Evolutionary conservation across 2,113 vertebrate species (phyloP).

Genomic region (Danio rerio): GRCz12tu NC_133182.1:71545001-71545500

Average conservation of each 20-base stretch:
- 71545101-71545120: conserved; percentile 29
- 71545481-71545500: too few relatives aligned
- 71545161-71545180: not conserved
- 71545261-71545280: not conserved
- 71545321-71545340: not conserved
- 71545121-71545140: not conserved
- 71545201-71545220: not conserved
- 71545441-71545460: too few relatives aligned
- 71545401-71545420: too few relatives aligned
- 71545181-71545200: not conserved
- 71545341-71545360: not conserved
- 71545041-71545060: conserved; percentile 31
- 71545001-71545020: conserved; percentile 21
- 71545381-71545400: too few relatives aligned
- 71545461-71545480: too few relatives aligned
- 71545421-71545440: too few relatives aligned
- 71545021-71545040: conserved; percentile 22
- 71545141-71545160: not conserved
- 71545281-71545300: not conserved
- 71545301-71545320: not conserved
- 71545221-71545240: not conserved
- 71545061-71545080: conserved; percentile 4
- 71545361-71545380: too few relatives aligned
- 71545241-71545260: not conserved
- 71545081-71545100: conserved; percentile 25